A percentile compares a stretch with the other conserved stretches of the same genome.
Conservation (phyloP, 1,140 invertebrate species). For the Drosophila kanapiae region DNA sequence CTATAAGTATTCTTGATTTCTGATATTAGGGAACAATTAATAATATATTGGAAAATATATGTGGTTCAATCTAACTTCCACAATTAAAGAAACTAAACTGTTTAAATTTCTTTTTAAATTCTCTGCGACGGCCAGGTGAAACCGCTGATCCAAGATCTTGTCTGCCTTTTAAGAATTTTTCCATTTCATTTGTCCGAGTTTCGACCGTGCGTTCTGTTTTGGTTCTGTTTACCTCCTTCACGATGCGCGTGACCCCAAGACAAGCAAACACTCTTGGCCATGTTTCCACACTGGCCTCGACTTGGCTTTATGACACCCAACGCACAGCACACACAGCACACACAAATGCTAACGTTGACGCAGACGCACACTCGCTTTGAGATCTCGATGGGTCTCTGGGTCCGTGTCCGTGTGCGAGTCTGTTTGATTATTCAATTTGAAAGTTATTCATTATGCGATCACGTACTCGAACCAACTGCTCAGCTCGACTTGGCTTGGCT, state of each 20-base stretch:
- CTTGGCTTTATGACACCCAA: slow-evolving; percentile 75
- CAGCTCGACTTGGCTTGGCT: slow-evolving; percentile 17
- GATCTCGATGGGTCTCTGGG: slow-evolving; percentile 44
- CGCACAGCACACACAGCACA: slow-evolving; percentile 20
- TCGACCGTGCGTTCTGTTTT: slow-evolving; percentile 29
- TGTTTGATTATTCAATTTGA: slow-evolving; percentile 83
- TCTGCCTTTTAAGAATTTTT: slow-evolving; percentile 32
- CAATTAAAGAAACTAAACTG: too few species aligned
- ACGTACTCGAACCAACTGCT: slow-evolving; percentile 64
- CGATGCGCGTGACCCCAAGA: slow-evolving; percentile 70
- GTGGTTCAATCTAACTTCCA: not conserved
- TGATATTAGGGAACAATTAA: not conserved
- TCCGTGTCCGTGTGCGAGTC: slow-evolving; percentile 31
- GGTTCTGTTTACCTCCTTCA: slow-evolving; percentile 56
- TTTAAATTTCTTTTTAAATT: too few species aligned
- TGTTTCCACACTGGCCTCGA: slow-evolving; percentile 66
- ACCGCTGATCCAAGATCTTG: slow-evolving; percentile 20
- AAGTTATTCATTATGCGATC: slow-evolving; percentile 84
- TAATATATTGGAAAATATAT: not conserved
- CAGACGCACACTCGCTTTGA: slow-evolving; percentile 2
- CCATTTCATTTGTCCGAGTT: slow-evolving; percentile 19
- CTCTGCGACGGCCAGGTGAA: not conserved
- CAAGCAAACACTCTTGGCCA: slow-evolving; percentile 62
- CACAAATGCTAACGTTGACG: slow-evolving; percentile 7
- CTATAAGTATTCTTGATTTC: not conserved